Evolutionary conservation across 1,140 invertebrate species (phyloP), one percentile per base, ranked within the genome.

Genomic region (Thaumetopoea pityocampa): DNA sequence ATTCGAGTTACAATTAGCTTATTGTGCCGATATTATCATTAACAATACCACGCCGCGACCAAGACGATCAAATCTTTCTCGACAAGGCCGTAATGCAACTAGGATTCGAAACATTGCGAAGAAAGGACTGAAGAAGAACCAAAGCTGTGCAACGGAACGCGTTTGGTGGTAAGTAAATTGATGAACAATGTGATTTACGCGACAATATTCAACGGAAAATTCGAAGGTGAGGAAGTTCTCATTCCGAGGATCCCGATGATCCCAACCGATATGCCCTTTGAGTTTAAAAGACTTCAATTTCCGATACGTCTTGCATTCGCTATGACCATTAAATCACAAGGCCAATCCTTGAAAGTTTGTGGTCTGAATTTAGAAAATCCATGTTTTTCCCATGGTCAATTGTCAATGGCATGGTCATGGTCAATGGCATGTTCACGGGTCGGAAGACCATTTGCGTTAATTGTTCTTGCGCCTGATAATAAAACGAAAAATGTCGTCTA

Each of bases 281-380:
- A 46, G 6, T 46, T 46, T 41, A 41, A 49, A 41, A 7, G 30
- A 34, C 28, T 49, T 41, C 37, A 49, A 36, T 49, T 49, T 49
- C 37, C 46, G 29, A 33, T 43, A 4, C 29, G 30, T 33, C 20
- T 34, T 1, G 48, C 60, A 6, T 89, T 87, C 62, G 77, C 84
- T 10, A 85, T 88, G 65, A 85, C 86, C 1, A 83, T 89, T 3
- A 88, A 88, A 58, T 51, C 84, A n/a, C 87, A 89, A 70, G 85
- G 87, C n/a, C 84, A 88, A 62, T 52, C 56, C 4, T 55, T 67
- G 42, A 34, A 33, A 51, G 56, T 65, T 28, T 53, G 47, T 34
- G 73, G 82, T 12, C n/a, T 86, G n/a, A n/a, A n/a, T n/a, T n/a
- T n/a, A n/a, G 45, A 47, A 46, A 18, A 53, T 27, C 10, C 47